A percentile compares a stretch with the other conserved stretches of the same genome.
phyloP scores from a whole-genome alignment of 2,113 vertebrate species.

The Grammomys dolichurus region DNA sequence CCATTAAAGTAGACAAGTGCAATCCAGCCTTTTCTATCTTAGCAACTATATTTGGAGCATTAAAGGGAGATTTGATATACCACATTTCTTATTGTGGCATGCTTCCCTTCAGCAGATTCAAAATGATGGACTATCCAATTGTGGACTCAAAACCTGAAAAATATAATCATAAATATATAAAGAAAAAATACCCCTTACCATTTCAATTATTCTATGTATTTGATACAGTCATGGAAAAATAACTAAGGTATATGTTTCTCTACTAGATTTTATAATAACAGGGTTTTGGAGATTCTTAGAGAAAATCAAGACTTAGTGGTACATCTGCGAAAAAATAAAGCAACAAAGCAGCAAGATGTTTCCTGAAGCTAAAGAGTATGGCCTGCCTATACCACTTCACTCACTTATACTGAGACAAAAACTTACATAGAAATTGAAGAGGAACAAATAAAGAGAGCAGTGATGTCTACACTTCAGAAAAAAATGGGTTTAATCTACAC shows the following conservation, averaged over 20 bases:
- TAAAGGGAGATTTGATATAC: neutral
- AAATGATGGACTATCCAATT: neutral
- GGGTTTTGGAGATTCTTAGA: neutral
- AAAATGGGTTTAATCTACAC: neutral
- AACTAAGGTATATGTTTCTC: neutral
- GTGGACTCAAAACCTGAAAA: neutral
- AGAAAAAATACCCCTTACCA: neutral
- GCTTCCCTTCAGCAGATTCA: neutral
- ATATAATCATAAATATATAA: neutral
- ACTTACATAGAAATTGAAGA: neutral
- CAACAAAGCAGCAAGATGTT: neutral
- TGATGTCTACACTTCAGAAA: neutral
- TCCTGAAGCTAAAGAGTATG: no score
- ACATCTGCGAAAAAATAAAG: neutral
- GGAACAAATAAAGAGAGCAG: fast-evolving
- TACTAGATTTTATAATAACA: neutral
- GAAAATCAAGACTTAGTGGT: neutral
- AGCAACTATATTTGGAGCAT: no score
- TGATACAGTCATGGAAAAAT: neutral
- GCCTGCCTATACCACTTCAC: no score
- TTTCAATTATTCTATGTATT: neutral
- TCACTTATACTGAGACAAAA: neutral
- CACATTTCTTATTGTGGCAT: no score
- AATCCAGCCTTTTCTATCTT: no score
- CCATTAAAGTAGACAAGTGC: no score